A percentile compares a stretch with the other conserved stretches of the same genome.
Conservation (phyloP, 2,888 invertebrate species). For the Mesorhabditis sp. region DNA sequence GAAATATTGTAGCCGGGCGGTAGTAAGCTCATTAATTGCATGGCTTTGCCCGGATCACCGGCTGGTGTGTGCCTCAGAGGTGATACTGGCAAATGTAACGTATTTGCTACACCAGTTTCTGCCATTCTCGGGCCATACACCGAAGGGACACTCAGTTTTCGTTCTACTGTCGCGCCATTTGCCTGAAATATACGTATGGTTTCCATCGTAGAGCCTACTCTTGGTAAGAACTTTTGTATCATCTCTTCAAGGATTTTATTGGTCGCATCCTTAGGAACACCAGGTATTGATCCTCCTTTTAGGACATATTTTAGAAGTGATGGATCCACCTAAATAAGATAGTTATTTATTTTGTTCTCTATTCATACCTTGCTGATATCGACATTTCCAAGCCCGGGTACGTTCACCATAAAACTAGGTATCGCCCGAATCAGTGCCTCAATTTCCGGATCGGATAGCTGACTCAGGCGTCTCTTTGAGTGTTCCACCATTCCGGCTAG, state of each 20-base stretch:
- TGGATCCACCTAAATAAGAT: not conserved
- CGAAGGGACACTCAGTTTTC: too few relatives aligned
- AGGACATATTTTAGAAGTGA: slow-evolving; percentile 31
- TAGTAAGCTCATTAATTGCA: slow-evolving; percentile 13
- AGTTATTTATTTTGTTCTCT: too few relatives aligned
- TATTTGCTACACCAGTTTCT: too few relatives aligned
- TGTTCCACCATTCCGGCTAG: slow-evolving; percentile 7
- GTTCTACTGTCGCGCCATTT: too few relatives aligned
- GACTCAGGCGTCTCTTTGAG: slow-evolving; percentile 37
- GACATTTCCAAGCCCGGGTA: slow-evolving; percentile 47
- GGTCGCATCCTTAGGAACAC: slow-evolving; percentile 36
- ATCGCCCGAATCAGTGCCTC: slow-evolving; percentile 44
- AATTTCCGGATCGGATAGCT: slow-evolving; percentile 42
- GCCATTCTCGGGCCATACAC: too few relatives aligned
- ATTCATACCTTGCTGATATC: not conserved
- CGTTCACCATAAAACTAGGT: slow-evolving; percentile 50
- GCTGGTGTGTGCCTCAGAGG: too few relatives aligned
- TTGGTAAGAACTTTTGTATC: too few relatives aligned
- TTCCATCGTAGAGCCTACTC: too few relatives aligned
- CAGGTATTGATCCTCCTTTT: slow-evolving; percentile 42
- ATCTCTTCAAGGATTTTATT: slow-evolving; percentile 13
- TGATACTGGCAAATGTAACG: too few relatives aligned
- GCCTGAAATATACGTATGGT: too few relatives aligned
- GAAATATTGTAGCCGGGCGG: slow-evolving; percentile 16
- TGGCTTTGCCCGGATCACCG: not conserved